Percentiles rank a stretch among this genome's conserved stretches.
Conservation (phyloP, 2,888 invertebrate species). For the Xylocampa areola region DNA sequence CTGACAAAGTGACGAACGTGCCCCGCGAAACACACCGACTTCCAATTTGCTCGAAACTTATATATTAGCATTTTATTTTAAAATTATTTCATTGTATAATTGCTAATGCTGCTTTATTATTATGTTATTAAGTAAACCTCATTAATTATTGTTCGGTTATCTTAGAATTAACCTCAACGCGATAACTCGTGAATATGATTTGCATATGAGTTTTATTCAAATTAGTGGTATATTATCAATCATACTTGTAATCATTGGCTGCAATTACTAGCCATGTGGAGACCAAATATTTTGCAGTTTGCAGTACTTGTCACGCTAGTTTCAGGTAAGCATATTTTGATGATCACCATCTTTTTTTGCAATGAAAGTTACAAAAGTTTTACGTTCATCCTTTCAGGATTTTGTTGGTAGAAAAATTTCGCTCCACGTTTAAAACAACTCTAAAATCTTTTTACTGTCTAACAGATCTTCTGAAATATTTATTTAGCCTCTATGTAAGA, state of each 20-base stretch:
- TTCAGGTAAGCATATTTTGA: constrained; percentile 47
- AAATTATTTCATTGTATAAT: neutral
- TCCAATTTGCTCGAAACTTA: constrained; percentile 17
- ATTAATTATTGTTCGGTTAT: constrained; percentile 2
- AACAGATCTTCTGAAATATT: too few species aligned
- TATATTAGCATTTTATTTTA: constrained; percentile 12
- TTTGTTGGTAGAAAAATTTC: too few species aligned
- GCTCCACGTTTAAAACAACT: too few species aligned
- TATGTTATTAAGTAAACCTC: neutral
- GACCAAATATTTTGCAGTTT: constrained; percentile 26
- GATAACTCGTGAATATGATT: constrained; percentile 31
- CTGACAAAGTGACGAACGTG: constrained; percentile 75
- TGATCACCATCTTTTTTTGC: neutral
- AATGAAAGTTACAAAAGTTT: neutral
- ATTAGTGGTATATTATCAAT: constrained; percentile 25
- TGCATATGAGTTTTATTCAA: constrained; percentile 26
- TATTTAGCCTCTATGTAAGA: too few species aligned
- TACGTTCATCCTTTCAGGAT: too few species aligned
- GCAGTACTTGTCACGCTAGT: constrained; percentile 28
- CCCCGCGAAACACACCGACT: constrained; percentile 53
- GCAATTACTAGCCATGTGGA: constrained; percentile 35
- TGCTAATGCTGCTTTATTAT: constrained; percentile 1
- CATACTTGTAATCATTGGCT: too few species aligned
- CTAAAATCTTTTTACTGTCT: too few species aligned
- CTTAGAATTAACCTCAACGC: neutral